phyloP scores from a whole-genome alignment of 2,113 vertebrate species.

The Cebus imitator region DNA sequence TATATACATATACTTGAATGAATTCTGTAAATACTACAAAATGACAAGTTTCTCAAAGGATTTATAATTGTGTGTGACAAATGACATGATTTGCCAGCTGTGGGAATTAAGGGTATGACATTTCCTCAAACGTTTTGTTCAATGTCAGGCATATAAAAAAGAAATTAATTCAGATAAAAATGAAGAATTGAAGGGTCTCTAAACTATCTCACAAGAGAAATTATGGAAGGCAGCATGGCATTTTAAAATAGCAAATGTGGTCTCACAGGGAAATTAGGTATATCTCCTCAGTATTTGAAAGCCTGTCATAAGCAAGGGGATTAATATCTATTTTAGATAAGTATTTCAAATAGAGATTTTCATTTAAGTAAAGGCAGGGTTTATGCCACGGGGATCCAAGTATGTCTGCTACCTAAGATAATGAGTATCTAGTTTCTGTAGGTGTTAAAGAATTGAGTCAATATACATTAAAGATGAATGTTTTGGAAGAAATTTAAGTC shows the following conservation, averaged over 20 bases:
- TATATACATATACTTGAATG: background rate
- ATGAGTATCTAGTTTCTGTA: background rate
- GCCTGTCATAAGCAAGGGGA: slow-evolving; percentile 3
- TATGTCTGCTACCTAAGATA: slow-evolving; percentile 9
- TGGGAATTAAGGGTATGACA: background rate
- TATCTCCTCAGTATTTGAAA: slow-evolving; percentile 41
- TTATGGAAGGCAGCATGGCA: background rate
- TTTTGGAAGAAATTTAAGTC: background rate
- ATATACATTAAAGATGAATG: background rate
- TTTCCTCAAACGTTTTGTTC: slow-evolving; percentile 49
- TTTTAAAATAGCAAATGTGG: slow-evolving; percentile 25
- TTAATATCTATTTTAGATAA: slow-evolving; percentile 60
- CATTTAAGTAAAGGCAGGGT: background rate
- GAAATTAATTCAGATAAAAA: slow-evolving; percentile 57
- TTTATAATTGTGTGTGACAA: slow-evolving; percentile 26
- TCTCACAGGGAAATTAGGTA: background rate
- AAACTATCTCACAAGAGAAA: slow-evolving; percentile 34
- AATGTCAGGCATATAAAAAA: background rate
- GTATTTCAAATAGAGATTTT: slow-evolving; percentile 51
- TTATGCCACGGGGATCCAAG: background rate
- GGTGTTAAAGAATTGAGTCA: background rate
- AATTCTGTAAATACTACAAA: background rate
- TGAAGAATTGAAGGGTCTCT: background rate
- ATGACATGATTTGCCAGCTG: background rate
- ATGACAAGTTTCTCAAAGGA: background rate